phyloP scores from a whole-genome alignment of 1,140 invertebrate genomes.

The Trachelipus rathkii region DNA sequence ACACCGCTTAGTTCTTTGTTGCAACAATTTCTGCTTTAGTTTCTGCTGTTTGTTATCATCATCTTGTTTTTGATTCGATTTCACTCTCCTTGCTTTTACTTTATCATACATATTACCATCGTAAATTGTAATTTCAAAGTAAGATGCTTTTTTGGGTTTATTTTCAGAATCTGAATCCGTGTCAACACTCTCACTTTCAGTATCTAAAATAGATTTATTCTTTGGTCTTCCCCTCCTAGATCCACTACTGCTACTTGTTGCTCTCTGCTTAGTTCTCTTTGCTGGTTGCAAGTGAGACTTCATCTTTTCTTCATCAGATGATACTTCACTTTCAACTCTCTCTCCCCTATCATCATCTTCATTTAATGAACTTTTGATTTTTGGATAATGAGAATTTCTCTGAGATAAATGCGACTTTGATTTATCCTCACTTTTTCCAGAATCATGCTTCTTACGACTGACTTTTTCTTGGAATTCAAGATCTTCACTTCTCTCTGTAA shows the following conservation, averaged over 20 bases:
- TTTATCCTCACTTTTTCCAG: slow-evolving; percentile 37
- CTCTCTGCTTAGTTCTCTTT: slow-evolving; percentile 37
- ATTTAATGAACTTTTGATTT: not conserved
- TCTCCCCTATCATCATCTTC: not conserved
- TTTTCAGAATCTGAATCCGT: slow-evolving; percentile 39
- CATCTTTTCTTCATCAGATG: slow-evolving; percentile 2
- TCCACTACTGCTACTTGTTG: slow-evolving; percentile 24
- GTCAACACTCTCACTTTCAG: slow-evolving; percentile 33
- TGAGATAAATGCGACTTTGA: not conserved
- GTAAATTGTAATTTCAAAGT: slow-evolving; percentile 84
- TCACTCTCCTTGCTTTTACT: slow-evolving; percentile 78
- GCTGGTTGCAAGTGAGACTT: slow-evolving; percentile 33
- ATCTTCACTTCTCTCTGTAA: not conserved
- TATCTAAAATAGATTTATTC: slow-evolving; percentile 36
- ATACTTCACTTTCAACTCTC: not conserved
- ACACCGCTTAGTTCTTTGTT: slow-evolving; percentile 22
- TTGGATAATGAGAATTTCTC: not conserved
- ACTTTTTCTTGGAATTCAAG: not conserved
- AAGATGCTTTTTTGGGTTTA: slow-evolving; percentile 61
- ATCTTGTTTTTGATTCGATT: slow-evolving; percentile 81
- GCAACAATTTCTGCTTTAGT: slow-evolving; percentile 48
- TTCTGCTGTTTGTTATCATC: slow-evolving; percentile 80
- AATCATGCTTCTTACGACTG: slow-evolving; percentile 57
- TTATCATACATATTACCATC: slow-evolving; percentile 97
- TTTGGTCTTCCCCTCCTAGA: slow-evolving; percentile 31